phyloP scores from a whole-genome alignment of 1,140 invertebrate genomes.

The Orius insidiosus region DNA sequence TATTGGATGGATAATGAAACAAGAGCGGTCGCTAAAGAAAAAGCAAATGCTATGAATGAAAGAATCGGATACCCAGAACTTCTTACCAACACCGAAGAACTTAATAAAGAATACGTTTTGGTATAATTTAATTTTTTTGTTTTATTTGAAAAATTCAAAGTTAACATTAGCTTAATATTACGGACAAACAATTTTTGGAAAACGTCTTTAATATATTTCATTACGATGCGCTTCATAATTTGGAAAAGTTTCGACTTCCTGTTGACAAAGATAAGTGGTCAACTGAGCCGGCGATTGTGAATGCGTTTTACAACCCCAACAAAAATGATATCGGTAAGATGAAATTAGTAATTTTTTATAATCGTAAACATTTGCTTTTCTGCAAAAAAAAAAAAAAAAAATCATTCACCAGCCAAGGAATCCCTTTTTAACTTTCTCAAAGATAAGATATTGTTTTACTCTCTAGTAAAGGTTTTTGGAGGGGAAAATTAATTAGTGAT shows the following conservation, averaged over 20 bases:
- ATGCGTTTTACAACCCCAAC: conserved; percentile 88
- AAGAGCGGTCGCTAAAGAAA: conserved; percentile 61
- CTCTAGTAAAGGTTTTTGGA: too few species aligned
- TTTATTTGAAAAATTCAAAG: not conserved
- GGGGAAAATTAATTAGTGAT: too few species aligned
- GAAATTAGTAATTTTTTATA: too few species aligned
- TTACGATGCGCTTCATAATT: conserved; percentile 57
- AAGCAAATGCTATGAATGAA: conserved; percentile 69
- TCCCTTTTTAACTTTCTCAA: too few species aligned
- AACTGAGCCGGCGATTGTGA: conserved; percentile 76
- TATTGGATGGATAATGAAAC: conserved; percentile 86
- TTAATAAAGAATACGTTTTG: conserved; percentile 47
- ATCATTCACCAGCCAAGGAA: too few species aligned
- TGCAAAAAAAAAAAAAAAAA: too few species aligned
- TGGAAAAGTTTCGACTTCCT: conserved; percentile 50
- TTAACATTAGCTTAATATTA: conserved; percentile 46
- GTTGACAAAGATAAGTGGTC: conserved; percentile 77
- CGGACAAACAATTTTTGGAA: conserved; percentile 46
- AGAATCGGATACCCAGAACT: conserved; percentile 68
- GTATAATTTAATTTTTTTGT: conserved; percentile 6
- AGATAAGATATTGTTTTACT: too few species aligned
- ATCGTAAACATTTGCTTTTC: too few species aligned
- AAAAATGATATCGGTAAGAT: conserved; percentile 49
- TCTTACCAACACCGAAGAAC: conserved; percentile 46
- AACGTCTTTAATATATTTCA: conserved; percentile 56